Evolutionary conservation across 1,140 invertebrate species (phyloP).

Genomic region (Drosophila watanabei): DNA sequence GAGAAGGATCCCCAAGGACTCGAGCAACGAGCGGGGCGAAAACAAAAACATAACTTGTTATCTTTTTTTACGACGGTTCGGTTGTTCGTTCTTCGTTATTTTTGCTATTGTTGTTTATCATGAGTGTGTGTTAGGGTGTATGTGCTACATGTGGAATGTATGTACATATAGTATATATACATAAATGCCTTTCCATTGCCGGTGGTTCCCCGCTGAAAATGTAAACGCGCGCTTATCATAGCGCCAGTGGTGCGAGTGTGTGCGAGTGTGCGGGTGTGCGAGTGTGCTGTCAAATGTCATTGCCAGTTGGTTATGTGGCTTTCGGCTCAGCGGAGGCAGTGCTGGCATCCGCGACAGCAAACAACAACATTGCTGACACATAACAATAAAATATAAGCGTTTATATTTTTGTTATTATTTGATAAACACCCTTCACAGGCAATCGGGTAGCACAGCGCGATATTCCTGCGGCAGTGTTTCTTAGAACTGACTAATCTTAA

Average conservation of each 20-base stretch:
- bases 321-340: constrained; percentile 56
- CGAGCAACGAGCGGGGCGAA: constrained; percentile 23
- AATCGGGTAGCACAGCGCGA: constrained; percentile 1
- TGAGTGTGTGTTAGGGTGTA: constrained; percentile 40
- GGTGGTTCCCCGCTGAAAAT: constrained; percentile 68
- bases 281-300: constrained; percentile 77
- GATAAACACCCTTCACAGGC: constrained; percentile 36
- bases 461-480: not conserved
- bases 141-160: constrained; percentile 15
- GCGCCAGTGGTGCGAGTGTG: constrained; percentile 15
- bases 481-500: not conserved
- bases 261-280: constrained; percentile 11
- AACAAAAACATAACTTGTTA: constrained; percentile 73
- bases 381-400: constrained; percentile 74
- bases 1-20: constrained; percentile 40
- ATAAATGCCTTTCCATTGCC: constrained; percentile 38
- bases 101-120: constrained; percentile 56
- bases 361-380: constrained; percentile 64
- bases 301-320: constrained; percentile 79
- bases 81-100: constrained; percentile 27
- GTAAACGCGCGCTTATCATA: constrained; percentile 76
- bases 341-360: constrained; percentile 53
- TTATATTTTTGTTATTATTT: constrained; percentile 74
- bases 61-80: constrained; percentile 60
- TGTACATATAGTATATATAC: constrained; percentile 17